phyloP scores from a whole-genome alignment of 2,113 vertebrate species.

The Oreocharis arfaki region DNA sequence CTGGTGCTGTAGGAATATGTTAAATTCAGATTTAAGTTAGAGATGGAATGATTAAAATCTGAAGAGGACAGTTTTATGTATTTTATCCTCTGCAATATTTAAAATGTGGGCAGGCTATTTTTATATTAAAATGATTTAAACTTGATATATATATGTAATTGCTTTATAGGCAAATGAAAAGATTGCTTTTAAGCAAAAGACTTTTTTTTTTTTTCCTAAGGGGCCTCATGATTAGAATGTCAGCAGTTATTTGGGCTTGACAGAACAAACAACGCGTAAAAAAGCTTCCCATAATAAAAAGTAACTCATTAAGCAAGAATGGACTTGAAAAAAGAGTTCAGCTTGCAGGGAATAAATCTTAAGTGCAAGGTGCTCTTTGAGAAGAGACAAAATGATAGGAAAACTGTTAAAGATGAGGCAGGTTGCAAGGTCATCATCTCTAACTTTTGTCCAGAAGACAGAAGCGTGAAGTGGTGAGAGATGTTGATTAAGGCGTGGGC shows the following conservation, averaged over 20 bases:
- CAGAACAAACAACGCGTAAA: conserved; percentile 33
- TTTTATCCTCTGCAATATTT: neutral
- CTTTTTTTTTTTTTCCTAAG: neutral
- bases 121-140: neutral
- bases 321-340: conserved; percentile 51
- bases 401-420: neutral
- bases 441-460: neutral
- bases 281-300: conserved; percentile 42
- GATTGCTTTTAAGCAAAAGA: neutral
- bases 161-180: conserved; percentile 7
- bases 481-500: neutral
- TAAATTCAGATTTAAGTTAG: neutral
- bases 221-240: conserved; percentile 21
- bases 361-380: neutral
- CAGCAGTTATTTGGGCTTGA: conserved; percentile 56
- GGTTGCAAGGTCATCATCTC: neutral
- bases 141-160: neutral
- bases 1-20: neutral
- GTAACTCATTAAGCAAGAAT: conserved; percentile 50
- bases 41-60: neutral
- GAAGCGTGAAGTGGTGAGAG: neutral
- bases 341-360: neutral
- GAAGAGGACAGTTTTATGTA: neutral
- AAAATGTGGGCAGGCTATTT: neutral
- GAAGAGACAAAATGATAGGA: neutral